Conservation (phyloP, 2,888 invertebrate species). For the Resseliella maxima region DNA sequence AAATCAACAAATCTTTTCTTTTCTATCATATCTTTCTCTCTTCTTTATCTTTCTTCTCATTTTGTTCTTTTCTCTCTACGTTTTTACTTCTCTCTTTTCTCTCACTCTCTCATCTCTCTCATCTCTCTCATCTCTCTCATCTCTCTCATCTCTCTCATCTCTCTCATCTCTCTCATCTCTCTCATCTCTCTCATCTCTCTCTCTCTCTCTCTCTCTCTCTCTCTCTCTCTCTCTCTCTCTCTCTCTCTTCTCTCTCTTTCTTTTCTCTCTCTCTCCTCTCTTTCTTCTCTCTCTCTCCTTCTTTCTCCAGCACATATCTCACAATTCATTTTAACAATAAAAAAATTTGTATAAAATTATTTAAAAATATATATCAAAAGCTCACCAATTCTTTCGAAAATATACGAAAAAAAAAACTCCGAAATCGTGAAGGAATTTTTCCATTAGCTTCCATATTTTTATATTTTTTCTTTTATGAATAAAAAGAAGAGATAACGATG, state of each 20-base stretch:
- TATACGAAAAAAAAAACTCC: background rate
- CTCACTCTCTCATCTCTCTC: too few species aligned
- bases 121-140: too few species aligned
- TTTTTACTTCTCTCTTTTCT: too few species aligned
- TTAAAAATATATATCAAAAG: background rate
- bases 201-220: background rate
- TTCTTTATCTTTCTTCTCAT: background rate
- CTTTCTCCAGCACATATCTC: background rate
- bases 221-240: background rate
- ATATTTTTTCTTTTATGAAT: background rate
- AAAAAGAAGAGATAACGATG: conserved; percentile 29
- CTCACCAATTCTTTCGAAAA: too few species aligned
- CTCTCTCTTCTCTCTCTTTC: too few species aligned
- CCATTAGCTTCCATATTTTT: conserved; percentile 21
- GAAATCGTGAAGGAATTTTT: conserved; percentile 31
- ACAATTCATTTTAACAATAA: background rate
- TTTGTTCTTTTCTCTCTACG: too few species aligned
- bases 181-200: too few species aligned
- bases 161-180: background rate
- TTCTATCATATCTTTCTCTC: background rate
- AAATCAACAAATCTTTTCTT: background rate
- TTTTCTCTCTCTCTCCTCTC: too few species aligned
- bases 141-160: too few species aligned
- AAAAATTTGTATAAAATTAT: conserved; percentile 34
- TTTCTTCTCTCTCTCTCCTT: background rate